Evolutionary conservation across 2,888 invertebrate species (phyloP), one percentile per base, ranked within the genome.

Genomic region (Mesopsocus fuscifrons): DNA sequence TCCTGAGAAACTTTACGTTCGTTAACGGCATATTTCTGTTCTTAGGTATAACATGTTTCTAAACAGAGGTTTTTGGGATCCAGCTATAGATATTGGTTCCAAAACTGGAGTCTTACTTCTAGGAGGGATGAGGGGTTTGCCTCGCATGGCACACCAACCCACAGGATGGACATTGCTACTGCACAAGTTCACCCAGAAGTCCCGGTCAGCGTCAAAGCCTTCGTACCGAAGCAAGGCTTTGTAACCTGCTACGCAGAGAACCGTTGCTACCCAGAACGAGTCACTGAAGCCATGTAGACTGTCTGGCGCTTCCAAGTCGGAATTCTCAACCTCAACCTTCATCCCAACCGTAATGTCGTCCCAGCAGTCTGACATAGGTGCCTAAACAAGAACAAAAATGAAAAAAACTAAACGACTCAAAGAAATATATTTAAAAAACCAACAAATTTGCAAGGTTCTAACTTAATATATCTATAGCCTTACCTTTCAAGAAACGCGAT

Each of bases 101-200:
- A n/a, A n/a, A n/a, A n/a, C n/a, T n/a, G n/a, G n/a, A n/a, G n/a
- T n/a, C 65, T 62, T 59, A 74, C 73, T 81, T 59, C 78, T 77
- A 9, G 95, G 95, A 15, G 95, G 94, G 59, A 94, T 92, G 6
- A 95, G 66, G 2, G 92, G 92, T 59, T 92, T 91, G 22, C 91
- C 91, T 47, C 91, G 74, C 0, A 88, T 85, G 3, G 94, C 94
- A 64, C 94, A 94, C 94, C 95, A 97, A 4, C 95, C 95, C 3
- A 97, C 92, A 13, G 91, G 88, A 63, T 94, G 91, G n/a, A 97
- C 85, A 57, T 85, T 81, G 16, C 85, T 80, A 46, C 87, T 84
- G 61, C 92, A 91, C 41, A 97, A 65, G 54, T 92, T 92, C 3
- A 94, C 81, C 95, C 95, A 97, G 60, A 97, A 95, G 61, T 97